These are phyloP conservation scores for Cephus pulcher DNA, from an alignment of 2,888 invertebrate genomes.

Conservation along the genomic window DNA sequence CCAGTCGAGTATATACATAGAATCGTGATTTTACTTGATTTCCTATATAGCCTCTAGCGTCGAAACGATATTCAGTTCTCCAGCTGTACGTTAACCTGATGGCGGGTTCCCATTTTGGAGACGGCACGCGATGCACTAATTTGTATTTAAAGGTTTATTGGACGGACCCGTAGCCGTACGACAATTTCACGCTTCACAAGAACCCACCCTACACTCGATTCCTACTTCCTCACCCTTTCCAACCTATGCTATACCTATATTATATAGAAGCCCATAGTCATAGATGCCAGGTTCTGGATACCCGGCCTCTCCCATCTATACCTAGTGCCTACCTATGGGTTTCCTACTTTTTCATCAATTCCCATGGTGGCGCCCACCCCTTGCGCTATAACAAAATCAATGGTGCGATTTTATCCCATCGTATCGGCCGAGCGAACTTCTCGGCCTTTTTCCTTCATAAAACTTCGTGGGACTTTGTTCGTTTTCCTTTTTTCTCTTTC, in stretches of 20 bases:
- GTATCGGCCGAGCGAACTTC: neutral
- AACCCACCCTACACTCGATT: conserved; percentile 35
- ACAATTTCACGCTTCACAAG: conserved; percentile 61
- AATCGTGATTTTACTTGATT: neutral
- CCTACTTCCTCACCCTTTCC: conserved; percentile 17
- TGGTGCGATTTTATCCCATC: conserved; percentile 5
- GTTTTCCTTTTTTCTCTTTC: neutral
- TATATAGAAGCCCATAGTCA: neutral
- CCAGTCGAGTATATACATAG: too few relatives aligned
- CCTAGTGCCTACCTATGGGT: neutral
- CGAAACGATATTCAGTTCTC: neutral
- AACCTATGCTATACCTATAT: conserved; percentile 12
- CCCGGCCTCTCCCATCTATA: neutral
- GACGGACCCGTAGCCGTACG: conserved; percentile 45
- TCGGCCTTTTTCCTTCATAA: conserved; percentile 3
- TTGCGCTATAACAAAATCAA: neutral
- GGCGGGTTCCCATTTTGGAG: neutral
- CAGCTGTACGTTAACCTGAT: neutral
- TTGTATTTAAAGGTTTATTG: conserved; percentile 63
- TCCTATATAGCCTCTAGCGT: neutral
- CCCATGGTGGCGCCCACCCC: neutral
- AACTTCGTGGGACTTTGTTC: neutral
- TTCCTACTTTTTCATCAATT: neutral
- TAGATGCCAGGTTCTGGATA: neutral
- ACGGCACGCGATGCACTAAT: conserved; percentile 46